Percentiles rank a stretch among this genome's conserved stretches.
These are phyloP conservation scores for Thamnophis sirtalis DNA, from an alignment of 2,113 vertebrate genomes.

Conservation along the genomic window DNA sequence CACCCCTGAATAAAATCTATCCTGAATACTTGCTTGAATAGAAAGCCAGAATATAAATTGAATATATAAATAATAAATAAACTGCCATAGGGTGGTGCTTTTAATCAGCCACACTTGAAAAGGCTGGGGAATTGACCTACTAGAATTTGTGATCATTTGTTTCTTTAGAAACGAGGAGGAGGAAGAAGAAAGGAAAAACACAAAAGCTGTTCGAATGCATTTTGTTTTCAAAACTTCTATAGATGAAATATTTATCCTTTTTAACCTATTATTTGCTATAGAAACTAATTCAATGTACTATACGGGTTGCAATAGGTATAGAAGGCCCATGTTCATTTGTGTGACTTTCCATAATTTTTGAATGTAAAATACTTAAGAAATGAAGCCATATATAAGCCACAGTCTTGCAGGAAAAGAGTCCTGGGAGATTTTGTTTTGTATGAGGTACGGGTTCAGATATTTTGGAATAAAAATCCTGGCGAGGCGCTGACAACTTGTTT, in stretches of 20 bases:
- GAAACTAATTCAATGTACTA: conserved; percentile 13
- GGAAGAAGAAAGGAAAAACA: conserved; percentile 55
- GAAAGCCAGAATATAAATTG: background rate
- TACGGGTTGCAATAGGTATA: background rate
- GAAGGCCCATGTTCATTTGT: background rate
- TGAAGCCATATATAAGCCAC: fast-evolving
- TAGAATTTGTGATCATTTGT: conserved; percentile 64
- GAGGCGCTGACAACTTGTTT: background rate
- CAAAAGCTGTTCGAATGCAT: conserved; percentile 53
- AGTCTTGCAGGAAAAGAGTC: background rate
- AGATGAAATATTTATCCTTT: conserved; percentile 47
- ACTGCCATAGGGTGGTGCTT: conserved; percentile 54
- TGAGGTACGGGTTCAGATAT: conserved; percentile 26
- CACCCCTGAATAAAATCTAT: background rate
- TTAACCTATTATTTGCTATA: conserved; percentile 39
- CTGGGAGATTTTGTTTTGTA: conserved; percentile 29
- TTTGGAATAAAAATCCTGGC: conserved; percentile 6
- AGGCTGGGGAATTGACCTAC: conserved; percentile 72
- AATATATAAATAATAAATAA: conserved; percentile 55
- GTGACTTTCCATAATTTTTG: background rate
- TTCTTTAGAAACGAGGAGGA: conserved; percentile 35
- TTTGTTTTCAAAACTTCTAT: conserved; percentile 37
- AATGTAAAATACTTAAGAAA: conserved; percentile 6
- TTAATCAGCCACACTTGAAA: conserved; percentile 65
- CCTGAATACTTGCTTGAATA: background rate